Conservation (phyloP, 2,888 invertebrate species). For the Bruchidius siliquastri region DNA sequence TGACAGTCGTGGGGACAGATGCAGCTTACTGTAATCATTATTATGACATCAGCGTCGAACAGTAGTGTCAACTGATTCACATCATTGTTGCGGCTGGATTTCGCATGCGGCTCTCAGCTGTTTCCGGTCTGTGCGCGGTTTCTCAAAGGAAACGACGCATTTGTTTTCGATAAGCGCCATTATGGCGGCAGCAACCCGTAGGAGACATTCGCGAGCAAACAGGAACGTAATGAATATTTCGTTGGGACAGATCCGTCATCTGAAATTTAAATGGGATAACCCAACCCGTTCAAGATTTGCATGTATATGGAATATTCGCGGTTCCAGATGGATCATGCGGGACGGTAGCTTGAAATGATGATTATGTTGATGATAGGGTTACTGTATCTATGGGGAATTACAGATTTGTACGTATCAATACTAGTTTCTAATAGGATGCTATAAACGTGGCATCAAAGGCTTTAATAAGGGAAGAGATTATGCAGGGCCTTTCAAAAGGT, state of each 20-base stretch:
- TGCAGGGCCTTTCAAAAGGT: no score
- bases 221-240: background rate
- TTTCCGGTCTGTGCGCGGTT: slow-evolving; percentile 15
- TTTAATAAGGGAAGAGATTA: no score
- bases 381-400: no score
- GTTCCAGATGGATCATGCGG: no score
- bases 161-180: slow-evolving; percentile 21
- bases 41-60: background rate
- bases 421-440: no score
- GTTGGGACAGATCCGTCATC: background rate
- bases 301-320: background rate
- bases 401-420: no score
- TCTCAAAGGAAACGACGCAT: slow-evolving; percentile 22
- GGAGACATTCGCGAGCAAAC: background rate
- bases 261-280: background rate
- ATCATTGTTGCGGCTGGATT: background rate
- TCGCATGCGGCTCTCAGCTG: slow-evolving; percentile 1
- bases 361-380: no score
- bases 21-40: no score
- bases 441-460: no score
- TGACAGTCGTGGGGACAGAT: no score
- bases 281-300: background rate
- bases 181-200: background rate
- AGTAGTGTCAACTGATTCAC: slow-evolving; percentile 2
- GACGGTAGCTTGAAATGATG: no score